Conservation (phyloP, 1,140 invertebrate genomes). For the Bacillus rossius region DNA sequence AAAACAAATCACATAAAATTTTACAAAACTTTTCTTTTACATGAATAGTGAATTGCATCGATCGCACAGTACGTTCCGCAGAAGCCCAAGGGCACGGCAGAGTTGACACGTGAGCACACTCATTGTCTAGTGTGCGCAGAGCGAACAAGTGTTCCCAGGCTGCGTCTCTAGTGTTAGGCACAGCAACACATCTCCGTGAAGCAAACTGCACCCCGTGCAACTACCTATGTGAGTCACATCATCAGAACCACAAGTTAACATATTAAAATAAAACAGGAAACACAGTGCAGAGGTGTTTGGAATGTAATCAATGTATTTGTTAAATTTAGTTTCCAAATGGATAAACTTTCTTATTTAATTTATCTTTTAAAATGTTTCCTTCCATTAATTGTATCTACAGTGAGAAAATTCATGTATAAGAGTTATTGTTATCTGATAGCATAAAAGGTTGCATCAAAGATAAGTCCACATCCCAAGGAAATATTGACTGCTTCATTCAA, state of each 20-base stretch:
- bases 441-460: constrained; percentile 1
- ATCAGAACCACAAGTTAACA: constrained; percentile 5
- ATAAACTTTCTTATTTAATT: background rate
- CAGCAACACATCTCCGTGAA: constrained; percentile 23
- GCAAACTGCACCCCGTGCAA: constrained; percentile 33
- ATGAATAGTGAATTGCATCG: too few relatives aligned
- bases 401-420: background rate
- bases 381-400: background rate
- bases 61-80: too few relatives aligned
- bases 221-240: constrained; percentile 19
- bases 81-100: too few relatives aligned
- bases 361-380: background rate
- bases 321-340: constrained; percentile 1
- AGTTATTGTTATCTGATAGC: background rate
- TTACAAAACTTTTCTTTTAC: too few relatives aligned
- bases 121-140: too few relatives aligned
- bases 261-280: constrained; percentile 12
- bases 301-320: constrained; percentile 15
- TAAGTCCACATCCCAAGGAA: constrained; percentile 3
- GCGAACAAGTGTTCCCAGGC: too few relatives aligned
- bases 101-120: too few relatives aligned
- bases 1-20: too few relatives aligned
- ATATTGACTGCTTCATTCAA: constrained; percentile 6
- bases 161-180: background rate
- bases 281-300: constrained; percentile 9